These are phyloP conservation scores for Parazoanthus darwini DNA, from an alignment of 92 coral and sea anemone species.

Conservation along the genomic window DNA sequence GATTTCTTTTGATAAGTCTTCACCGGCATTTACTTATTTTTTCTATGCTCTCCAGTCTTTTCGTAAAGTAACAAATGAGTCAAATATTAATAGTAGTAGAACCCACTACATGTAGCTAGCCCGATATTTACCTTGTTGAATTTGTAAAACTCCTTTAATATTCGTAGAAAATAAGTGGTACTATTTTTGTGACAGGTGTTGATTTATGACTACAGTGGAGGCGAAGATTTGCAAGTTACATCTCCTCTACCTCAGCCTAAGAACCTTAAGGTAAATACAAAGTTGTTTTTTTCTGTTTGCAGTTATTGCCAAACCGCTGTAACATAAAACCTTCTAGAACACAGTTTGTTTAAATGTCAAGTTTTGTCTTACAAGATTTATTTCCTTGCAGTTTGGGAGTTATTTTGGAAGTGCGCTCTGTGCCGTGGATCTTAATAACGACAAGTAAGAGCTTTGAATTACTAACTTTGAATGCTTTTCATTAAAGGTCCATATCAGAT, in stretches of 20 bases:
- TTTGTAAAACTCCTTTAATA: neutral
- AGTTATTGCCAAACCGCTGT: neutral
- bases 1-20: no score
- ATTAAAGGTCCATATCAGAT: neutral
- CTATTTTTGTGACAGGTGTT: conserved; percentile 49
- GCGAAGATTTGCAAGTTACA: conserved; percentile 48
- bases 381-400: conserved; percentile 61
- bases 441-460: conserved; percentile 58
- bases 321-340: neutral
- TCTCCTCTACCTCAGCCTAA: conserved; percentile 85
- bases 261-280: conserved; percentile 57
- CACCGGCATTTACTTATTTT: no score
- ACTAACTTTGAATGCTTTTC: neutral
- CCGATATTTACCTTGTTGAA: no score
- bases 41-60: no score
- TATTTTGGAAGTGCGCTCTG: conserved; percentile 87
- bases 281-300: neutral
- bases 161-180: neutral
- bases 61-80: no score
- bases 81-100: no score
- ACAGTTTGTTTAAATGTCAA: neutral
- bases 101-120: no score
- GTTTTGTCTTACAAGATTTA: neutral
- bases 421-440: conserved; percentile 82
- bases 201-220: conserved; percentile 51